Evolutionary conservation across 2,888 invertebrate species (phyloP).

Genomic region (Ganaspis brasiliensis): DNA sequence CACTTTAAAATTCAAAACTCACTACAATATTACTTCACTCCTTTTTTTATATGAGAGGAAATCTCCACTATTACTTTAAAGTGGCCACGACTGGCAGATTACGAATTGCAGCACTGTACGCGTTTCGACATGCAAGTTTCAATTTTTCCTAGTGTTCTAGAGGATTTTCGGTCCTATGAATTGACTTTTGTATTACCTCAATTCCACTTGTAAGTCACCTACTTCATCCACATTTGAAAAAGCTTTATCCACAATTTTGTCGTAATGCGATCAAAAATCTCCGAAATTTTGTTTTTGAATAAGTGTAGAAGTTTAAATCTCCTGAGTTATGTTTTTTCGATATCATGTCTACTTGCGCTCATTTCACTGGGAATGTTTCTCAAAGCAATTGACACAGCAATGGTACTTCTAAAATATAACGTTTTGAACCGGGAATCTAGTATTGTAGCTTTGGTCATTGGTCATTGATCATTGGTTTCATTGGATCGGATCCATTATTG

Average conservation of each 20-base stretch:
- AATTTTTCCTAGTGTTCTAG: not conserved
- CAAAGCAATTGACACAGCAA: conserved; percentile 46
- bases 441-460: conserved; percentile 65
- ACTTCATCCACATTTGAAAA: not conserved
- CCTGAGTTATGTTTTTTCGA: not conserved
- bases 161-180: not conserved
- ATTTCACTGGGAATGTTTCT: not conserved
- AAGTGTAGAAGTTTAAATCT: not conserved
- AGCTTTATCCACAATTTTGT: not conserved
- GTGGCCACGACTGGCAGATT: not conserved
- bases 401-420: conserved; percentile 64
- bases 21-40: no score
- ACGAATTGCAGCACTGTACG: no score
- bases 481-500: not conserved
- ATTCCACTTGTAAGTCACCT: not conserved
- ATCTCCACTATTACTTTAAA: not conserved
- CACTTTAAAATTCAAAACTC: no score
- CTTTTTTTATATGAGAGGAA: not conserved
- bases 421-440: conserved; percentile 69
- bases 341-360: not conserved
- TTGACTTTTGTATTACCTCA: not conserved
- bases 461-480: conserved; percentile 45
- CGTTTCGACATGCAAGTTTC: no score
- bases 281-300: not conserved
- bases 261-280: not conserved